Conservation (phyloP, 1,140 invertebrate species). For the Amyelois transitella region DNA sequence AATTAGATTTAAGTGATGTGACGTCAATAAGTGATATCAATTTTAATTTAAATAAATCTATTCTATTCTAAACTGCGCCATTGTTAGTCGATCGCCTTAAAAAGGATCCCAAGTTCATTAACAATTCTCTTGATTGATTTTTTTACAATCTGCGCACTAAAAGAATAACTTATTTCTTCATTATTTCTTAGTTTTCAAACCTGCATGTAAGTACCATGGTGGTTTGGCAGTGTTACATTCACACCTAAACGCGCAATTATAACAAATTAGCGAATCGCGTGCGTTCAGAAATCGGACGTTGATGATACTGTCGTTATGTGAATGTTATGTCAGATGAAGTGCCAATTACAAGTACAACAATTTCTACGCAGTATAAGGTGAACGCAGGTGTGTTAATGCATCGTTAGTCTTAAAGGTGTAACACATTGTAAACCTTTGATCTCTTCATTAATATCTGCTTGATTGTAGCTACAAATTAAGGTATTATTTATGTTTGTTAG, state of each 20-base stretch:
- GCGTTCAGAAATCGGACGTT: neutral
- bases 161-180: neutral
- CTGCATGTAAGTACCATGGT: neutral
- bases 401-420: too few relatives aligned
- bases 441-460: too few relatives aligned
- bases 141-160: neutral
- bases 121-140: neutral
- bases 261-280: constrained; percentile 12
- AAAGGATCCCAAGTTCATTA: too few relatives aligned
- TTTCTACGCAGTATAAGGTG: neutral
- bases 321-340: constrained; percentile 11
- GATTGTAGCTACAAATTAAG: too few relatives aligned
- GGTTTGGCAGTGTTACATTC: neutral
- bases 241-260: constrained; percentile 4
- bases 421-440: too few relatives aligned
- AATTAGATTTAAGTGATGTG: too few relatives aligned
- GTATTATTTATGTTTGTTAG: too few relatives aligned
- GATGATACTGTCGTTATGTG: constrained; percentile 8
- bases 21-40: too few relatives aligned
- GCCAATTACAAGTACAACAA: constrained; percentile 1
- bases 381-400: neutral
- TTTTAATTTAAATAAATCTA: too few relatives aligned
- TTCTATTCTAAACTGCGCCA: too few relatives aligned
- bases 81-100: too few relatives aligned
- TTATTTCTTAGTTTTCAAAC: neutral